Conservation (phyloP, 2,888 invertebrate species). For the Steinernema carpocapsae region DNA sequence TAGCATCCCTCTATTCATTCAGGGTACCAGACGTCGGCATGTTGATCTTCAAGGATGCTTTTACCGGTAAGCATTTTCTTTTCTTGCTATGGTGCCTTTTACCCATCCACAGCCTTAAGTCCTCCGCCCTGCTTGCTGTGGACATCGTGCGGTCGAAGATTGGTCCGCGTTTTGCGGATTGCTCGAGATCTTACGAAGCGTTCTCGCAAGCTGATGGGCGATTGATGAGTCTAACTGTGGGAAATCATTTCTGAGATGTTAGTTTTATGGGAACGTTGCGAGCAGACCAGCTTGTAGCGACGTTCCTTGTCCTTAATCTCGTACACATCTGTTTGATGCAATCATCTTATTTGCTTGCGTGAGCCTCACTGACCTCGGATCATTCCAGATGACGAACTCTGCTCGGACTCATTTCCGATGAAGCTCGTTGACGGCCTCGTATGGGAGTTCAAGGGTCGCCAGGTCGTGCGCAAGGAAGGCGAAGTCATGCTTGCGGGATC, state of each 20-base stretch:
- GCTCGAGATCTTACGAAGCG: too few relatives aligned
- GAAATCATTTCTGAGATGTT: conserved; percentile 18
- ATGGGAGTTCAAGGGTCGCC: conserved; percentile 79
- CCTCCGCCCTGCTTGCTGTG: conserved; percentile 27
- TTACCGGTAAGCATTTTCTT: conserved; percentile 78
- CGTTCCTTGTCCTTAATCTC: not conserved
- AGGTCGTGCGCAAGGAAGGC: conserved; percentile 72
- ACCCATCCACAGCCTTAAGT: conserved; percentile 40
- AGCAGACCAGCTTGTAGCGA: too few relatives aligned
- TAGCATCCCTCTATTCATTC: too few relatives aligned
- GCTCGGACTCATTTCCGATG: conserved; percentile 91
- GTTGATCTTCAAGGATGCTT: conserved; percentile 93
- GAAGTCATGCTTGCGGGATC: conserved; percentile 76
- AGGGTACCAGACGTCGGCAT: conserved; percentile 75
- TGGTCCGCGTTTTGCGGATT: not conserved
- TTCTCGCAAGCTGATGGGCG: not conserved
- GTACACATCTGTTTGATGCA: too few relatives aligned
- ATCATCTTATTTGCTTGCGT: too few relatives aligned
- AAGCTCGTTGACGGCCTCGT: conserved; percentile 82
- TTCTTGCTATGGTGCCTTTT: not conserved
- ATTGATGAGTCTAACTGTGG: conserved; percentile 45
- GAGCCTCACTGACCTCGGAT: not conserved
- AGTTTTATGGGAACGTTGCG: too few relatives aligned
- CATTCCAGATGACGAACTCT: conserved; percentile 91
- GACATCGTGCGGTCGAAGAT: not conserved